Evolutionary conservation across 2,888 invertebrate species (phyloP).

Genomic region (Drosophila siamana): DNA sequence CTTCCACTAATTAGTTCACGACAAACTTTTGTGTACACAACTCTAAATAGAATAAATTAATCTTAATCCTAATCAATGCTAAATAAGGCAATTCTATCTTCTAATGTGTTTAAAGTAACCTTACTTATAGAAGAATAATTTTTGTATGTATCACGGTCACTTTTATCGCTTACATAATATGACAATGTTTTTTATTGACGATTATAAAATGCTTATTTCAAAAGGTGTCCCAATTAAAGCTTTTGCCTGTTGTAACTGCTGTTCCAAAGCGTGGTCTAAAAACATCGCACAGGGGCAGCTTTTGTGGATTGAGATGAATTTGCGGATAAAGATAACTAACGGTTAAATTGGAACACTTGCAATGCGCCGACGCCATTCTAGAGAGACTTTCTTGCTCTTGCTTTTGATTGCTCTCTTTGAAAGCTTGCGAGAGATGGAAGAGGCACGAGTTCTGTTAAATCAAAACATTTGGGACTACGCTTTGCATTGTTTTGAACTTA

Average conservation of each 20-base stretch:
- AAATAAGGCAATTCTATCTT: too few relatives aligned
- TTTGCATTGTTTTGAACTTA: conserved; percentile 45
- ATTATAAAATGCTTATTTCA: neutral
- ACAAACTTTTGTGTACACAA: too few relatives aligned
- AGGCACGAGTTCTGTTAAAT: conserved; percentile 44
- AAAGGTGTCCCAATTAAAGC: neutral
- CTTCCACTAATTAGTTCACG: too few relatives aligned
- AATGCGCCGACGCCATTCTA: conserved; percentile 43
- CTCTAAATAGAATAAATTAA: neutral
- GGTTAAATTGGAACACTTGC: conserved; percentile 57
- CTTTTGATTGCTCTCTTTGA: neutral
- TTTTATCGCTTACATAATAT: too few relatives aligned
- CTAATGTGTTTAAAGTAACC: too few relatives aligned
- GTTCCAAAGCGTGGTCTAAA: neutral
- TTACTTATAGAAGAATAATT: too few relatives aligned
- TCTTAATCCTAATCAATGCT: too few relatives aligned
- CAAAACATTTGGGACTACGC: conserved; percentile 56
- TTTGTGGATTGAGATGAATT: neutral
- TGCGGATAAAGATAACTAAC: conserved; percentile 49
- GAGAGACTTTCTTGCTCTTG: neutral
- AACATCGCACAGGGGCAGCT: conserved; percentile 14
- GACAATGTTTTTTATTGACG: neutral
- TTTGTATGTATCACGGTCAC: too few relatives aligned
- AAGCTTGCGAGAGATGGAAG: conserved; percentile 15
- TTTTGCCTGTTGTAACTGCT: neutral